Base-by-base conservation (phyloP, 2,113 vertebrate species). In the Caranx ignobilis region DNA sequence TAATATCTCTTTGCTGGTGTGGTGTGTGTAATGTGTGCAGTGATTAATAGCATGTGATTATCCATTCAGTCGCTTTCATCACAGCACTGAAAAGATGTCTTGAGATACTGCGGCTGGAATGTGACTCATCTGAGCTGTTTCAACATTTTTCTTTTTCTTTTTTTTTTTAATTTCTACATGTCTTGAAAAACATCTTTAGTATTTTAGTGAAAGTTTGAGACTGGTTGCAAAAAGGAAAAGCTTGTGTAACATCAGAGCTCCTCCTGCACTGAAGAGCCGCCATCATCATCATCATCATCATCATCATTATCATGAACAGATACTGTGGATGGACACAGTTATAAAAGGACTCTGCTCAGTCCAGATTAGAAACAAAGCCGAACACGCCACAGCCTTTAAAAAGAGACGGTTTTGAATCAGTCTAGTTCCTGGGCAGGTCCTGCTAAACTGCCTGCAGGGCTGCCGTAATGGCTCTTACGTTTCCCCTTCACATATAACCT, bases 1-100 rank as follows among this genome's bases (percentile, higher is more conserved):
- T 87, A 80, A 91, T 85, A 89, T 89, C 71, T 68, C 41, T 80
- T 68, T 86, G 52, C 87, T 83, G 70, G 67, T 69, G 74, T 77
- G 75, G 47, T 73, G 41, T 79, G 73, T 77, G 71, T 75, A 75
- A 89, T 79, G 47, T 77, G 41, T 56, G 37, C 21, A n/a, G 74
- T 84, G 80, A 90, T 86, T 89, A 83, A 85, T 87, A 82, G 77
- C n/a, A 55, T 81, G 63, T 64, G 56, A 86, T 87, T 82, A 85
- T 87, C 72, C 70, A 26, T 76, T 78, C 69, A 76, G 61, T 74
- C 73, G 66, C 73, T 88, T 87, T 79, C 50, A 55, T 80, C 80
- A 66, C 31, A 35, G 62, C 37, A 19, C 31, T 66, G 47, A 75
- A 74, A 70, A 60, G 71, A 83, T 65, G 72, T 59, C 16, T 39